Base-by-base conservation (phyloP, 2,888 invertebrate genomes). In the Ommatoiulus sabulosus region DNA sequence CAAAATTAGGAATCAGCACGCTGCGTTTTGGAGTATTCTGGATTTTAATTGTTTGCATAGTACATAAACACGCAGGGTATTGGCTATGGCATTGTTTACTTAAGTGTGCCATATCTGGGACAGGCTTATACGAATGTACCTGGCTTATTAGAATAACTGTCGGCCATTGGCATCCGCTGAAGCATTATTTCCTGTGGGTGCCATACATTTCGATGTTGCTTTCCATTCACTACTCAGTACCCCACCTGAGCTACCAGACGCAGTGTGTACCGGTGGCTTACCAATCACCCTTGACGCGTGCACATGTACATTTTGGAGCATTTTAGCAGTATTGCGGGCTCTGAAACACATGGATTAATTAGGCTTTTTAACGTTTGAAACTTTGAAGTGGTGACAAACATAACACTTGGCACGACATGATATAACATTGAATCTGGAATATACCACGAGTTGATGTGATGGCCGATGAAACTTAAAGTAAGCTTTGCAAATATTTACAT, bases 61-160 rank as follows among this genome's bases (percentile, higher is more conserved):
- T 12, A 0, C 12, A 12, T 48, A 48, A 48, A 12, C 48, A 48
- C 17, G 63, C n/a, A 63, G 24, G 20, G 72, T n/a, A 72, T 24
- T 72, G 20, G 1, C 24, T 24, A 24, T 24, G 20, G 24, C 24
- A 72, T 8, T 72, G 72, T n/a, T 8, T 24, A 24, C 72, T 24
- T 20, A 72, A 72, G 72, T 72, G 72, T 72, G 63, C 8, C 72
- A 72, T 72, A 72, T 72, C 20, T 24, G 72, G 72, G 8, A 24
- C 24, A 24, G 72, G 72, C 24, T 24, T 6, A 63, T 63, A 72
- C 72, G n/a, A 72, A 72, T 72, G 20, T 72, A 10, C 72, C 72
- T n/a, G 72, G 72, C 72, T 72, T 72, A 72, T 72, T 72, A 72
- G 72, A 72, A 72, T 72, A 72, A 72, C 72, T 72, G 72, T 72